A percentile compares a stretch with the other conserved stretches of the same genome.
Evolutionary conservation across 2,797 vertebrate genomes (phyloP).

Genomic region (Tinamus major): DNA sequence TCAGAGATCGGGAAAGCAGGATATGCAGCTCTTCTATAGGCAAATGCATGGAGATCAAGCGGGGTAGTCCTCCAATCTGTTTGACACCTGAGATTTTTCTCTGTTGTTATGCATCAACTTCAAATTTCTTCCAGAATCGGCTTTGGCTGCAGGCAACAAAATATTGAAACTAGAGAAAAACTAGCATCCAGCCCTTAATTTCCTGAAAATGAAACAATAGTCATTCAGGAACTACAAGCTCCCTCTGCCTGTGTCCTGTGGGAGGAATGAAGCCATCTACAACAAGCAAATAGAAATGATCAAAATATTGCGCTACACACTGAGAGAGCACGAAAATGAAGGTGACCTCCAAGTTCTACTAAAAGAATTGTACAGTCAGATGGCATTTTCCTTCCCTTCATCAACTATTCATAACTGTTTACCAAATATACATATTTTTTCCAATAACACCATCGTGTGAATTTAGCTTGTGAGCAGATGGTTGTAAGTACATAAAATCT

Average conservation of each 20-base stretch:
- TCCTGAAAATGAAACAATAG: background rate
- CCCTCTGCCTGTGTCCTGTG: background rate
- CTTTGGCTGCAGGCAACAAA: background rate
- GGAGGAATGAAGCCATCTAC: background rate
- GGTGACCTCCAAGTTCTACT: background rate
- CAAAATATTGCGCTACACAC: background rate
- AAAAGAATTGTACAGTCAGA: background rate
- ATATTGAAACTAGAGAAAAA: background rate
- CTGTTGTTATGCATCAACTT: background rate
- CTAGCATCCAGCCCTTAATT: background rate
- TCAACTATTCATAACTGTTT: slow-evolving; percentile 50
- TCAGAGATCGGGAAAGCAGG: background rate
- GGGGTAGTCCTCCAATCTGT: background rate
- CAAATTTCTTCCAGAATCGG: background rate
- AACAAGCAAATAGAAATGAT: background rate
- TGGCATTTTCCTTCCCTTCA: background rate
- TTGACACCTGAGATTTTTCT: background rate
- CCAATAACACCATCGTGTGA: slow-evolving; percentile 1
- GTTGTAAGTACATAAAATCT: slow-evolving; percentile 59
- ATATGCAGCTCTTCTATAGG: fast-evolving
- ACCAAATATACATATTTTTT: slow-evolving; percentile 35
- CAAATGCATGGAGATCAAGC: background rate
- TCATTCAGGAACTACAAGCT: background rate
- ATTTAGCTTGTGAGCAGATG: slow-evolving; percentile 60
- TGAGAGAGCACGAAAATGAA: background rate